Percentiles rank a stretch among this genome's conserved stretches.
phyloP scores from a whole-genome alignment of 2,888 invertebrate species.

The Morpho achilles region DNA sequence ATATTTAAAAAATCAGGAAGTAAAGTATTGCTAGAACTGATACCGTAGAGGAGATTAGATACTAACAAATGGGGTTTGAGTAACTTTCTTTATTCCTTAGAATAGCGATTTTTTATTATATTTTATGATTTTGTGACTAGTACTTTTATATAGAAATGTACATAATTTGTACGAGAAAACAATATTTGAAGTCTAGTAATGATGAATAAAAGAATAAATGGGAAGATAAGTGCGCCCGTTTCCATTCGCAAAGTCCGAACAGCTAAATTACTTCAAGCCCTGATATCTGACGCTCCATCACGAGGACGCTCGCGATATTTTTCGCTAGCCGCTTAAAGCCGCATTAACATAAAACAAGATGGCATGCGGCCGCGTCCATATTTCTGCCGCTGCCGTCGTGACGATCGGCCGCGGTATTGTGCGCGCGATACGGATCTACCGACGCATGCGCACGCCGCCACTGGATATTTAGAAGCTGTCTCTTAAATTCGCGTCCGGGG shows the following conservation, averaged over 20 bases:
- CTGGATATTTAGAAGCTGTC: constrained; percentile 75
- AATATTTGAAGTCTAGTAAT: no score
- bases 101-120: no score
- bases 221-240: not conserved
- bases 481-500: constrained; percentile 63
- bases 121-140: no score
- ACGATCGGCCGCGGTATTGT: constrained; percentile 69
- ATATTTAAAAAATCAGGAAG: no score
- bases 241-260: not conserved
- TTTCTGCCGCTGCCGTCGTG: constrained; percentile 74
- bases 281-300: constrained; percentile 67
- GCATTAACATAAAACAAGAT: constrained; percentile 77
- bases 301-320: constrained; percentile 52
- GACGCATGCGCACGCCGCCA: constrained; percentile 64
- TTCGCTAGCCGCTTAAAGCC: constrained; percentile 57
- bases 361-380: constrained; percentile 67
- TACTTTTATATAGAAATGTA: no score
- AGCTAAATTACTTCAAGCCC: constrained; percentile 2
- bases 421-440: constrained; percentile 72
- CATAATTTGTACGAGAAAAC: no score
- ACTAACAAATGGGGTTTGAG: no score
- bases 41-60: no score
- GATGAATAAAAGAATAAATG: no score
- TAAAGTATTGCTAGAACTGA: no score
- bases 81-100: no score